phyloP scores from a whole-genome alignment of 2,888 invertebrate species.

The Antitype chi region DNA sequence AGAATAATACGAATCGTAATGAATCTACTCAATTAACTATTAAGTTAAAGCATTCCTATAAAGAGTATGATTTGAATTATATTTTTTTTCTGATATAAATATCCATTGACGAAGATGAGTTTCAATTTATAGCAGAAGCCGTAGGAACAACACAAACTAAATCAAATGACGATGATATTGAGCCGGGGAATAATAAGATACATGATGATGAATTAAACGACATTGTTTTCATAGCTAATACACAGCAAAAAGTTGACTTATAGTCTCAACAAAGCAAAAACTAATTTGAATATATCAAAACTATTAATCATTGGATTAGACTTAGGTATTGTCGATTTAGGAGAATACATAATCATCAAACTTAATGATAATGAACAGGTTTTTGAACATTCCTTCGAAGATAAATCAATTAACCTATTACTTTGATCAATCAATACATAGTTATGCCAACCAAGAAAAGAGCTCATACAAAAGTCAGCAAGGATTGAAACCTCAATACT shows the following conservation, averaged over 20 bases:
- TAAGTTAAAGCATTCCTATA: constrained; percentile 22
- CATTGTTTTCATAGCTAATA: constrained; percentile 18
- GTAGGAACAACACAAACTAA: constrained; percentile 11
- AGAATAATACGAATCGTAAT: constrained; percentile 62
- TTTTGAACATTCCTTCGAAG: background rate
- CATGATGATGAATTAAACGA: constrained; percentile 3
- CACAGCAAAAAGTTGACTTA: background rate
- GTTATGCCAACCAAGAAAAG: background rate
- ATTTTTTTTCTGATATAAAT: constrained; percentile 11
- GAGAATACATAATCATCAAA: background rate
- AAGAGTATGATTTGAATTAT: constrained; percentile 40
- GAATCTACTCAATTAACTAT: constrained; percentile 52
- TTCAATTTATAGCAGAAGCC: background rate
- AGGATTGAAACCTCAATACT: constrained; percentile 43
- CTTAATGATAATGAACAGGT: background rate
- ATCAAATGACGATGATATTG: background rate
- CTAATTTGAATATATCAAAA: background rate
- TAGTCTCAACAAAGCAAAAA: background rate
- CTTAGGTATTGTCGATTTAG: background rate
- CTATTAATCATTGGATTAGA: constrained; percentile 13
- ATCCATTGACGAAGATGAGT: constrained; percentile 19
- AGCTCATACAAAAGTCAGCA: constrained; percentile 7
- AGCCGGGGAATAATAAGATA: background rate
- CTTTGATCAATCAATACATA: background rate
- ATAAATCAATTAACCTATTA: background rate